Conservation (phyloP, 2,113 vertebrate species). For the Sylvietta virens region DNA sequence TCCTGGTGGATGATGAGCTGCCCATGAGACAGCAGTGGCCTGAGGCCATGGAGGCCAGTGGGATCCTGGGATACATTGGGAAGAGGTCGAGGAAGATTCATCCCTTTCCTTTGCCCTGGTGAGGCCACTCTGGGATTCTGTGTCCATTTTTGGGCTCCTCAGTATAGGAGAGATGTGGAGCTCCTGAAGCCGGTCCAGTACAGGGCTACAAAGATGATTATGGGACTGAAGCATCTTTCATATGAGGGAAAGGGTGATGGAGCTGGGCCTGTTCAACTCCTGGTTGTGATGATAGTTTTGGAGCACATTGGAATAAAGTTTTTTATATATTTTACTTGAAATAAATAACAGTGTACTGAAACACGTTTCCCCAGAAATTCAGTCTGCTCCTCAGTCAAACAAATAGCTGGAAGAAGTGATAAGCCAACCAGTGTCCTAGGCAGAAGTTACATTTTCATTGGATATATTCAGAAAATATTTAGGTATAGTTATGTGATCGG, state of each 20-base stretch:
- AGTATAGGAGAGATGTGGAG: neutral
- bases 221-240: neutral
- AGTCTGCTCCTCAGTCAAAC: neutral
- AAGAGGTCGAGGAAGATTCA: fast-evolving
- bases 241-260: neutral
- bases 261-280: neutral
- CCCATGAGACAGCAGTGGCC: neutral
- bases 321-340: neutral
- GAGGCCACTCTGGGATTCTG: neutral
- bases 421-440: neutral
- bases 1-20: neutral
- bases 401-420: neutral
- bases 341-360: neutral
- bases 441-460: neutral
- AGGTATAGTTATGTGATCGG: neutral
- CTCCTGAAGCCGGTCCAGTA: neutral
- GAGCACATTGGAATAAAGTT: neutral
- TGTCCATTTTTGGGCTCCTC: neutral
- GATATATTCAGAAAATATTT: constrained; percentile 28
- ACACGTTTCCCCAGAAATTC: neutral
- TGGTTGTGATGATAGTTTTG: neutral
- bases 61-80: neutral
- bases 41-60: neutral
- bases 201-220: fast-evolving
- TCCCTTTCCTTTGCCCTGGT: neutral